Evolutionary conservation across 2,888 invertebrate genomes (phyloP), one percentile per base, ranked within the genome.

Genomic region (Diarsia rubi): DNA sequence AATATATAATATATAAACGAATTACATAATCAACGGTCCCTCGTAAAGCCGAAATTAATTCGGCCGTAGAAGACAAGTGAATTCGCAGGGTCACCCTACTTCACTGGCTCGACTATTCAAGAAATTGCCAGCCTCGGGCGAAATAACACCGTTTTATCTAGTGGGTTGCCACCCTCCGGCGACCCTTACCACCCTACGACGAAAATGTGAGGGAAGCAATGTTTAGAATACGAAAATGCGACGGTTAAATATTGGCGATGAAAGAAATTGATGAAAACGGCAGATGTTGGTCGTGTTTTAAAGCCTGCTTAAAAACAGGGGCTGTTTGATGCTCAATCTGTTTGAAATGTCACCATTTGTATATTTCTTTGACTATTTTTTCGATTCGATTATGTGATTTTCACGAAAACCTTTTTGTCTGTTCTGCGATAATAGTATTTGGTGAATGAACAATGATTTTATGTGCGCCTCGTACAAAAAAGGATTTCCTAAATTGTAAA

Each of bases 91-190:
- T 69, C 70, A 59, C 86, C 90, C 89, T 86, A 89, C 91, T 91
- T 89, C 85, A 83, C 89, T 86, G 87, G 86, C 89, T 84, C 84
- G 87, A 89, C 93, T 90, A 93, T 93, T 94, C 91, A 94, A 94
- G 94, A 93, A 94, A 94, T 93, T 92, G 93, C 91, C 89, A 86
- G 86, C 89, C 90, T 88, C 86, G 86, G 86, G 89, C 89, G 88
- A 88, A 92, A 92, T 91, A 90, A 89, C 91, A 86, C 88, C 88
- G 90, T 90, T 92, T 92, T 91, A 92, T 91, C 91, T 91, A 90
- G 88, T 86, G 88, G 88, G 87, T 88, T 89, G 82, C 90, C 88
- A 83, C 87, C 90, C 89, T 82, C 84, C 79, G 76, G 83, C 86
- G 73, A 79, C 88, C 89, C 88, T 87, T 83, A 86, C 89, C 72